Percentiles rank a stretch among this genome's conserved stretches.
Evolutionary conservation across 2,113 vertebrate genomes (phyloP).

Genomic region (Melanerpes aurifrons): DNA sequence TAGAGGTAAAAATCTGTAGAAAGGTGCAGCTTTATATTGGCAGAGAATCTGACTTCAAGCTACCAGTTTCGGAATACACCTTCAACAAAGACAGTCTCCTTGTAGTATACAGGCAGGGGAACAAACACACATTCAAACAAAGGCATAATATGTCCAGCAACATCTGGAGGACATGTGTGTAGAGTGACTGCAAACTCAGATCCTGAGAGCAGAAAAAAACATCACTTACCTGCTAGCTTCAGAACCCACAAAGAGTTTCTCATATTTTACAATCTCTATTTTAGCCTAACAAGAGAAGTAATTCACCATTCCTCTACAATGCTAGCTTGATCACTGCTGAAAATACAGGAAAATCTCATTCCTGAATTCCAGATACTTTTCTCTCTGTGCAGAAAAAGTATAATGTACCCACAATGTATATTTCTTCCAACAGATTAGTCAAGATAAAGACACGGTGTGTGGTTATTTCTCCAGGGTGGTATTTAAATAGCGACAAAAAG

Average conservation of each 20-base stretch:
- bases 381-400: not conserved
- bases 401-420: not conserved
- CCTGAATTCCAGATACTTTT: not conserved
- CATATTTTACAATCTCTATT: not conserved
- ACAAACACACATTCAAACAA: not conserved
- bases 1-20: not conserved
- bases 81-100: not conserved
- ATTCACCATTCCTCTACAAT: not conserved
- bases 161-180: not conserved
- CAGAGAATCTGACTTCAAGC: not conserved
- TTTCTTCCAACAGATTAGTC: not conserved
- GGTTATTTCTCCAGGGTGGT: not conserved
- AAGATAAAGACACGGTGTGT: not conserved
- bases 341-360: not conserved
- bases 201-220: not conserved
- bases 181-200: not conserved
- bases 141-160: not conserved
- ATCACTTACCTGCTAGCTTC: not conserved
- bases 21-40: not conserved
- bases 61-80: not conserved
- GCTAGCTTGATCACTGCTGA: not conserved
- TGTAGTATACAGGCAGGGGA: not conserved
- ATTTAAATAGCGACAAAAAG: not conserved
- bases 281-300: not conserved
- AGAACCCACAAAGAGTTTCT: not conserved